Evolutionary conservation across 2,888 invertebrate species (phyloP).

Genomic region (Rhingia campestris): DNA sequence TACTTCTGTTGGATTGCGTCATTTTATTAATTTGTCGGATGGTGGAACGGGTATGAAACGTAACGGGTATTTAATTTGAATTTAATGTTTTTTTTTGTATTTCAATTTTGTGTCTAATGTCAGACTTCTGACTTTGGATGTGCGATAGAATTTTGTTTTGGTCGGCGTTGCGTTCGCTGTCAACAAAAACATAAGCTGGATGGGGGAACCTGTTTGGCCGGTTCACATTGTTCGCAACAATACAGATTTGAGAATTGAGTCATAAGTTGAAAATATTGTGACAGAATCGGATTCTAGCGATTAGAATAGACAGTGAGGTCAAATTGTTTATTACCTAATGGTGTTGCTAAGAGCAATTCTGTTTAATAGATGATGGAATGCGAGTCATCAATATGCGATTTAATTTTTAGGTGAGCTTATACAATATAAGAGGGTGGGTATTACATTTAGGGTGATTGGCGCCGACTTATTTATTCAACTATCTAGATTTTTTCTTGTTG

Average conservation of each 20-base stretch:
- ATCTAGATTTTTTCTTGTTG: too few species aligned
- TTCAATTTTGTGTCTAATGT: background rate
- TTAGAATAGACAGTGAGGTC: too few species aligned
- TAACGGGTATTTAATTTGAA: constrained; percentile 12
- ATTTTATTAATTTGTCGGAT: constrained; percentile 41
- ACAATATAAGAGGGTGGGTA: too few species aligned
- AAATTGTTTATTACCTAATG: too few species aligned
- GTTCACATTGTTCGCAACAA: background rate
- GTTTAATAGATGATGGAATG: too few species aligned
- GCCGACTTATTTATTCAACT: too few species aligned
- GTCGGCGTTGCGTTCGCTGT: constrained; percentile 4
- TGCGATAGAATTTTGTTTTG: constrained; percentile 4
- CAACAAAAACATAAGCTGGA: constrained; percentile 16
- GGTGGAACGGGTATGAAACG: constrained; percentile 36
- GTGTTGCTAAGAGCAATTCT: too few species aligned
- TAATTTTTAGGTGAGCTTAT: too few species aligned
- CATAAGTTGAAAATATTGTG: background rate
- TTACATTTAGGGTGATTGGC: too few species aligned
- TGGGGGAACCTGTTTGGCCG: constrained; percentile 26
- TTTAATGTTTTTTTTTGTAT: background rate
- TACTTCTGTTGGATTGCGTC: constrained; percentile 35
- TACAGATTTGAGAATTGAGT: background rate
- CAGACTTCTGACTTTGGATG: background rate
- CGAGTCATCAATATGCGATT: too few species aligned
- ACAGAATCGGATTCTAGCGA: too few species aligned